Percentiles rank a stretch among this genome's conserved stretches.
Evolutionary conservation across 2,888 invertebrate species (phyloP).

Genomic region (Protonemura montana): DNA sequence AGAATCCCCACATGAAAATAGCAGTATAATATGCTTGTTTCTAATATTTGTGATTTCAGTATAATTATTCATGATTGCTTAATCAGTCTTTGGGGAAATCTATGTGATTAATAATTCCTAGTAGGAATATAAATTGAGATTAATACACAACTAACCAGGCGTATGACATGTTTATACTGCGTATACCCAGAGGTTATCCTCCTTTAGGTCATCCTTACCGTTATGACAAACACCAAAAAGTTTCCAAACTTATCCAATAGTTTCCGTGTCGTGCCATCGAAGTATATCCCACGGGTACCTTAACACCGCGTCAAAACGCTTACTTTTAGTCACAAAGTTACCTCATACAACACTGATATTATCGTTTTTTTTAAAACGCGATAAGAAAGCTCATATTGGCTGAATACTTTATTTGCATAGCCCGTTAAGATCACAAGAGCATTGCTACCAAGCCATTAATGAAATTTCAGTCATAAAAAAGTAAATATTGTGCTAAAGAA

Average conservation of each 20-base stretch:
- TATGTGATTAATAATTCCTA: slow-evolving; percentile 33
- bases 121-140: slow-evolving; percentile 37
- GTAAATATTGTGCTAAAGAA: too few relatives aligned
- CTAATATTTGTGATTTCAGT: not conserved
- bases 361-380: not conserved
- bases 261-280: slow-evolving; percentile 9
- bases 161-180: not conserved
- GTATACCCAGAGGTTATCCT: too few relatives aligned
- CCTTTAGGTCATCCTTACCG: not conserved
- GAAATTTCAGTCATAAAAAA: too few relatives aligned
- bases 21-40: not conserved
- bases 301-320: not conserved
- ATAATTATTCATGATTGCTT: slow-evolving; percentile 32
- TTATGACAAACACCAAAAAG: not conserved
- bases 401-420: not conserved
- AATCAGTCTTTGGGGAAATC: slow-evolving; percentile 35
- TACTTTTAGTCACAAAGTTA: not conserved
- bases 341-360: not conserved
- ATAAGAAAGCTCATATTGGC: not conserved
- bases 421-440: not conserved
- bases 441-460: too few relatives aligned
- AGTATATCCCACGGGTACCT: not conserved
- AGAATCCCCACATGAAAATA: not conserved
- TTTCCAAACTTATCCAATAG: slow-evolving; percentile 31
- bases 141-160: slow-evolving; percentile 18